phyloP scores from a whole-genome alignment of 2,797 vertebrate species.

The Todus mexicanus region DNA sequence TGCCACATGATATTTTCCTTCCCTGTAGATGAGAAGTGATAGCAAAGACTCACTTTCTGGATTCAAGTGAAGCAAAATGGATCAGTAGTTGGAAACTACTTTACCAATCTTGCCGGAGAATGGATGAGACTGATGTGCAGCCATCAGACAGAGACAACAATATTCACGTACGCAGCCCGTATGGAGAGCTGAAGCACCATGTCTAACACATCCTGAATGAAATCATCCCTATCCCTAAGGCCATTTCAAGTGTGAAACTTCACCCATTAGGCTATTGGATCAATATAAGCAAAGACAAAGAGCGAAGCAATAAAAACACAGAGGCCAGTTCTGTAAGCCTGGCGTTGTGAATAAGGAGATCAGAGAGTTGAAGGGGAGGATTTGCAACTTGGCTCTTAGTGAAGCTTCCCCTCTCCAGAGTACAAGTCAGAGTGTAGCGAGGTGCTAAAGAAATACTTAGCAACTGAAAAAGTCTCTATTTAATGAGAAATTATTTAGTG shows the following conservation, averaged over 20 bases:
- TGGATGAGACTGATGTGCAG: neutral
- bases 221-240: neutral
- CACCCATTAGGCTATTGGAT: neutral
- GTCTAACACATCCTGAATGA: neutral
- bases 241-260: neutral
- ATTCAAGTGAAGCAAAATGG: neutral
- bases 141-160: neutral
- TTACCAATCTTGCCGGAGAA: neutral
- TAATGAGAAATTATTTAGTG: neutral
- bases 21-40: neutral
- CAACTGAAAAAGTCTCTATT: neutral
- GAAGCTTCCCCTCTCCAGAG: neutral
- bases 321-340: neutral
- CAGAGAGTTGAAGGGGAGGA: neutral
- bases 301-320: neutral
- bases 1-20: neutral
- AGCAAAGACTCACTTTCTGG: neutral
- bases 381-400: neutral
- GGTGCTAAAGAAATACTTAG: constrained; percentile 29
- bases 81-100: neutral
- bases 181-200: neutral
- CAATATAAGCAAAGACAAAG: neutral
- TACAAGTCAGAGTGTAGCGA: neutral
- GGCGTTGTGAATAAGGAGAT: neutral
- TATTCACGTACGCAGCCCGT: neutral